A percentile compares a stretch with the other conserved stretches of the same genome.
phyloP scores from a whole-genome alignment of 2,797 vertebrate species.

The Morelia viridis region DNA sequence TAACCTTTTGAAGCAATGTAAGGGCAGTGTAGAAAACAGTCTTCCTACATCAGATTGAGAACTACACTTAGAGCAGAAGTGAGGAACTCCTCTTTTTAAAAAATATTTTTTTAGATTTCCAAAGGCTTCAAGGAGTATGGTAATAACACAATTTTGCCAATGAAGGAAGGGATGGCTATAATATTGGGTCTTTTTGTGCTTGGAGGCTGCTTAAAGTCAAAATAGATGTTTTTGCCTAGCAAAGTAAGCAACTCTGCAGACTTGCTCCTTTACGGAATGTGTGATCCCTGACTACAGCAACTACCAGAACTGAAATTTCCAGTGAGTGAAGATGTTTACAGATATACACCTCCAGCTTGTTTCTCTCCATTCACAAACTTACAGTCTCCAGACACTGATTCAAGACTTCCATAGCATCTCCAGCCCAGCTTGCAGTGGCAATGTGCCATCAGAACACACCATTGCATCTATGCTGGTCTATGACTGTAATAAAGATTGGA shows the following conservation, averaged over 20 bases:
- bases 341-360: neutral
- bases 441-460: neutral
- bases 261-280: neutral
- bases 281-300: neutral
- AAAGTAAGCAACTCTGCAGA: neutral
- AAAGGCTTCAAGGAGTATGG: neutral
- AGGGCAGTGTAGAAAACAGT: neutral
- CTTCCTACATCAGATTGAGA: neutral
- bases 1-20: neutral
- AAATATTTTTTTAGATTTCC: neutral
- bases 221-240: neutral
- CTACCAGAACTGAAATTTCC: neutral
- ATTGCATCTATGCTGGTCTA: neutral
- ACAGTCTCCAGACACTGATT: neutral
- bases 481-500: neutral
- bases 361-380: neutral
- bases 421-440: neutral
- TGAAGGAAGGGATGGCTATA: neutral
- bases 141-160: neutral
- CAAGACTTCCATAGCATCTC: neutral
- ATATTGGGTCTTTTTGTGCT: neutral
- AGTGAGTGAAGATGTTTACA: neutral
- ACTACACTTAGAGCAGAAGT: neutral
- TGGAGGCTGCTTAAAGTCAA: neutral
- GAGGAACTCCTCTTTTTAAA: neutral